Evolutionary conservation across 2,888 invertebrate species (phyloP).

Genomic region (Amiota communis): DNA sequence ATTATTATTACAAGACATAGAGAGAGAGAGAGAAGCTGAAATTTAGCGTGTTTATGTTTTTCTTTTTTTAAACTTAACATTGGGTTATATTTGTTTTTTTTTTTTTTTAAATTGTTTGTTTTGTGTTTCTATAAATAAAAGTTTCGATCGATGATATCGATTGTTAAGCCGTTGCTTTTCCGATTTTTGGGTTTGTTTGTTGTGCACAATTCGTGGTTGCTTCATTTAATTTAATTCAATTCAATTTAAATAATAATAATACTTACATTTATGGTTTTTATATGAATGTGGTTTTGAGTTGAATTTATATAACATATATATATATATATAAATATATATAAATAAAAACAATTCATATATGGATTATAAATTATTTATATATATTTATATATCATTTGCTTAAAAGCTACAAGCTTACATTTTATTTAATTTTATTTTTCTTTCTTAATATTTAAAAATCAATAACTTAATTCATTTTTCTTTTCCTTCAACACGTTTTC

Average conservation of each 20-base stretch:
- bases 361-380: neutral
- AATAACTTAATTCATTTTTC: constrained; percentile 7
- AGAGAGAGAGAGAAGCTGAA: too few relatives aligned
- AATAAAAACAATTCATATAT: constrained; percentile 21
- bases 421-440: constrained; percentile 1
- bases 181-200: neutral
- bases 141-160: neutral
- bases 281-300: too few relatives aligned
- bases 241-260: constrained; percentile 16
- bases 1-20: neutral
- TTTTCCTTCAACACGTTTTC: neutral
- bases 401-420: constrained; percentile 28
- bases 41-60: too few relatives aligned
- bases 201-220: neutral
- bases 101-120: neutral
- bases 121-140: neutral
- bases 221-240: too few relatives aligned
- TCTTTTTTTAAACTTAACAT: too few relatives aligned
- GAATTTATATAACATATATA: constrained; percentile 18
- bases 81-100: neutral
- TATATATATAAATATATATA: constrained; percentile 14
- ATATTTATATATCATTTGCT: constrained; percentile 17
- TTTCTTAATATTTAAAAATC: constrained; percentile 13
- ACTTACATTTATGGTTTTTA: constrained; percentile 23
- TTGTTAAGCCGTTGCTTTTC: neutral